Evolutionary conservation across 2,888 invertebrate genomes (phyloP), one percentile per base, ranked within the genome.

Genomic region (Platerodrilus igneus): DNA sequence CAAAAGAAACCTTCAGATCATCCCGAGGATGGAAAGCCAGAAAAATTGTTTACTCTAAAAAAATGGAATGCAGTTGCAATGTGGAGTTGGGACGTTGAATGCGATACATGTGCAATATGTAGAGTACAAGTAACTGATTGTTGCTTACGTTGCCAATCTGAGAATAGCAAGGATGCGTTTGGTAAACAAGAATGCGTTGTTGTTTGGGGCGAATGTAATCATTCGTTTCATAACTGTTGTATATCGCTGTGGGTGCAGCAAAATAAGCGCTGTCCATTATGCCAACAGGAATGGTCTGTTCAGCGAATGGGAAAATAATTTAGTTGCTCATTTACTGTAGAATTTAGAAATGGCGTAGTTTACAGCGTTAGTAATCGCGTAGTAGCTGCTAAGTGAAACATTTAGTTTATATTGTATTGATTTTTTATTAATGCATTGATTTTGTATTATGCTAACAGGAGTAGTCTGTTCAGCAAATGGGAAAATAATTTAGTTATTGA

Each of bases 61-160:
- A 96, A 96, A 67, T 99, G 97, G 97, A 97, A 99, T 73, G 91
- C 95, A 2, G 94, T 97, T n/a, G 95, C 96, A n/a, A 94, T 96
- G 92, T 97, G 97, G 96, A 92, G 92, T 61, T 97, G 96, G 97
- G 96, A 99, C 64, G 96, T 97, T 3, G 95, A 96, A 68, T 95
- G 95, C 66, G 97, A 99, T 71, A 96, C 95, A 35, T 99, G 97
- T 72, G 97, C 97, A 29, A 99, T 99, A 74, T 97, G 97, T 68
- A 77, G 97, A 50, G 94, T 96, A 37, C 96, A 96, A 79, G 92
- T 97, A 7, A 45, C 79, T 95, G 96, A 97, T 72, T 93, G 95
- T 1, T 97, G 97, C 64, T 75, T 97, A 3, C 80, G 95, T 36
- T 97, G 97, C 65, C 97, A 97, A 68, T 90, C 93, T 55, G 95